Conservation (phyloP, 2,113 vertebrate species). For the Bothrops jararaca region DNA sequence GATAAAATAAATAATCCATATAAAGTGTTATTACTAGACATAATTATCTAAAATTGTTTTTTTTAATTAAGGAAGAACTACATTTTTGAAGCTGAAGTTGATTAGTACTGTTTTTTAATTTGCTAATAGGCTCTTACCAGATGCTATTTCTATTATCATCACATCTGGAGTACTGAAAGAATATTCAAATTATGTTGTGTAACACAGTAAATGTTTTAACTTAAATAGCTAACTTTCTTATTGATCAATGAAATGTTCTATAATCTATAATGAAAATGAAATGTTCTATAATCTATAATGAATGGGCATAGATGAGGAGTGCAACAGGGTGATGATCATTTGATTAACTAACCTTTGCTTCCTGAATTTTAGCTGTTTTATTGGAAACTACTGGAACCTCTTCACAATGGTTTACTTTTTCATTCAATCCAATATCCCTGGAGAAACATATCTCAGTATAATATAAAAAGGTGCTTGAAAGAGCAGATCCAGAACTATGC, state of each 20-base stretch:
- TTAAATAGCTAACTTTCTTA: constrained; percentile 47
- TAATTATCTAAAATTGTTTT: constrained; percentile 57
- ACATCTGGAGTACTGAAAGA: constrained; percentile 62
- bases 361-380: neutral
- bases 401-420: neutral
- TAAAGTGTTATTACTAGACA: constrained; percentile 59
- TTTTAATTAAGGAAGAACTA: constrained; percentile 63
- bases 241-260: constrained; percentile 47
- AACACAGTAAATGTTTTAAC: constrained; percentile 53
- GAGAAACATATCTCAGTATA: neutral
- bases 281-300: constrained; percentile 21
- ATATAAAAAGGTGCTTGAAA: neutral
- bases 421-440: neutral
- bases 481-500: constrained; percentile 3
- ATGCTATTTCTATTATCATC: constrained; percentile 64
- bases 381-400: neutral
- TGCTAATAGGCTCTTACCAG: constrained; percentile 54
- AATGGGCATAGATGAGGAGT: constrained; percentile 35
- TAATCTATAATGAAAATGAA: constrained; percentile 1
- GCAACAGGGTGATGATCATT: neutral
- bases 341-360: neutral
- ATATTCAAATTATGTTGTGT: constrained; percentile 51
- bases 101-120: constrained; percentile 56
- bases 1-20: constrained; percentile 56
- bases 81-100: constrained; percentile 51